Conservation (phyloP, 2,797 vertebrate genomes). For the Toxotes lorentzi region DNA sequence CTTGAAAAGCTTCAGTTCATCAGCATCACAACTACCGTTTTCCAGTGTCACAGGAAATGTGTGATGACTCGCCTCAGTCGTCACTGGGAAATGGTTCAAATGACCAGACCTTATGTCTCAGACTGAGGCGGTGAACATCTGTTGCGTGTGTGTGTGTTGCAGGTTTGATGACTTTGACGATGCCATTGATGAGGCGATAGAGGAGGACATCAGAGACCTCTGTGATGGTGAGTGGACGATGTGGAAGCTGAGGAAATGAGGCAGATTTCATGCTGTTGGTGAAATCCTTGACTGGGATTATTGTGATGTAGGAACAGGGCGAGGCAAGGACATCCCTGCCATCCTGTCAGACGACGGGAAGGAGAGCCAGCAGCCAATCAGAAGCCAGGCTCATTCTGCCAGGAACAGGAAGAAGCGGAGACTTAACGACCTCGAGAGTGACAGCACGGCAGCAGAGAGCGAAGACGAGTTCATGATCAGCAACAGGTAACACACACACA, state of each 20-base stretch:
- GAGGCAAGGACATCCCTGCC: constrained; percentile 87
- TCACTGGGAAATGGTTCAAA: neutral
- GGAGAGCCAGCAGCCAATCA: constrained; percentile 88
- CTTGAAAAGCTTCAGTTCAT: too few relatives aligned
- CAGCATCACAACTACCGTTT: too few relatives aligned
- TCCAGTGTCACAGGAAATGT: too few relatives aligned
- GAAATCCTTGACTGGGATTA: neutral
- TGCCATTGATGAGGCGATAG: constrained; percentile 98
- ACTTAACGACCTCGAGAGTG: constrained; percentile 96
- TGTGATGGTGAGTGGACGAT: constrained; percentile 85
- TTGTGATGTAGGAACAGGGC: constrained; percentile 80
- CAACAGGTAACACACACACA: constrained; percentile 86
- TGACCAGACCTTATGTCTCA: too few relatives aligned
- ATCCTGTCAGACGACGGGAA: constrained; percentile 89
- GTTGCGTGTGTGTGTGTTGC: constrained; percentile 33
- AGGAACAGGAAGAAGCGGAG: constrained; percentile 93
- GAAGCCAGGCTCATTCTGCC: constrained; percentile 76
- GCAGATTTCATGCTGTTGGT: neutral
- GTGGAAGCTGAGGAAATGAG: neutral
- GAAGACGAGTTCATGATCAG: constrained; percentile 98
- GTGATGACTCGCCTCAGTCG: neutral
- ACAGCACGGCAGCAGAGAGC: constrained; percentile 95
- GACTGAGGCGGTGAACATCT: neutral
- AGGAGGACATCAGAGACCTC: constrained; percentile 93
- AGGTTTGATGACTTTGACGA: constrained; percentile 99